Evolutionary conservation across 2,797 vertebrate genomes (phyloP), one percentile per base, ranked within the genome.

Genomic region (Cyprinella venusta): DNA sequence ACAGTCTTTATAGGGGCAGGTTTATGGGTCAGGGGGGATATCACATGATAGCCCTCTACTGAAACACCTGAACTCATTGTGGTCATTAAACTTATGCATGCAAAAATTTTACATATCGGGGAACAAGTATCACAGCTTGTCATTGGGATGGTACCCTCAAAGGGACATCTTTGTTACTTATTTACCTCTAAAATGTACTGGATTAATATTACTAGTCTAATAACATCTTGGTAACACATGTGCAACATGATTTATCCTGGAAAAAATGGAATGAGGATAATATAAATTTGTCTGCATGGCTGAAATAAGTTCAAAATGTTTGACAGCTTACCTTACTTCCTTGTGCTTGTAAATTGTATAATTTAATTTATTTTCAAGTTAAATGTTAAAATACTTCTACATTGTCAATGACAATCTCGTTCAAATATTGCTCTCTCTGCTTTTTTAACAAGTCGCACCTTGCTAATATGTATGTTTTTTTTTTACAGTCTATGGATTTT

Each of bases 11-110:
- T 76, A 52, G 65, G 45, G 82, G 54, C 72, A 83, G n/a, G 75
- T 83, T 83, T 83, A 83, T 83, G 65, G 72, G 68, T 64, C 71
- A 76, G 48, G 54, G 48, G 24, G 61, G 61, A 75, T n/a, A 56
- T 82, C 67, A 71, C 67, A 78, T 24, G 54, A 56, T 68, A 36
- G 5, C 36, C 36, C 6, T 63, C 69, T 26, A 33, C 42, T 77
- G 52, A 69, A 76, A 69, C 64, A 76, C 48, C 50, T 83, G 52
- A 69, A 68, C 19, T 69, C 15, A 64, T 33, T 33, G 38, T 71
- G 82, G 65, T 64, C 67, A 79, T 38, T 36, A n/a, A 76, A 69
- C 24, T 36, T 15, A 15, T 15, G 10, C 38, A 63, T 13, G 30
- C 26, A 76, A 76, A 76, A 16, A 40, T 12, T 38, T 3, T 36